Percentiles rank a stretch among this genome's conserved stretches.
Evolutionary conservation across 2,113 vertebrate genomes (phyloP).

Genomic region (Seriola quinqueradiata): DNA sequence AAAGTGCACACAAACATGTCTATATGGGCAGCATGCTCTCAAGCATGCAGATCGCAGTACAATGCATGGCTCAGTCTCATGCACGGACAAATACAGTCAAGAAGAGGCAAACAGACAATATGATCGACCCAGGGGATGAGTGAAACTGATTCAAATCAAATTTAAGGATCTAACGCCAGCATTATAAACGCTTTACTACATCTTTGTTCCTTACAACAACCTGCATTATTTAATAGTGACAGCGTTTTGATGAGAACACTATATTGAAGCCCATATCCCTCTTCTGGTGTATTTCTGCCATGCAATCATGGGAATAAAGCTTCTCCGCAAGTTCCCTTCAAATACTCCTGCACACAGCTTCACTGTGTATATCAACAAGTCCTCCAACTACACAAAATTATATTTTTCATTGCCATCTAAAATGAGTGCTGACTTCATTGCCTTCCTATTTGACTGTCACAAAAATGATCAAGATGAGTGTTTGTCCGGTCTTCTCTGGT

Average conservation of each 20-base stretch:
- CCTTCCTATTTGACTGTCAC: neutral
- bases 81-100: neutral
- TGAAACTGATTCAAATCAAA: neutral
- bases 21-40: constrained; percentile 33
- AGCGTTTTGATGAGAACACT: neutral
- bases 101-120: neutral
- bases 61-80: neutral
- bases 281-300: too few species aligned
- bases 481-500: neutral
- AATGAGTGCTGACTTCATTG: neutral
- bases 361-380: neutral
- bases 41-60: constrained; percentile 27
- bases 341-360: neutral
- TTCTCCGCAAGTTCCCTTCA: neutral
- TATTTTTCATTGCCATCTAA: neutral
- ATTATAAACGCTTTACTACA: neutral
- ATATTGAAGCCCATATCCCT: neutral
- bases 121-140: neutral
- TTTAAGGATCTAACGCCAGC: neutral
- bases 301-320: neutral
- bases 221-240: neutral
- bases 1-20: constrained; percentile 60
- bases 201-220: neutral
- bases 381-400: neutral
- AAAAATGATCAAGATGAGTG: neutral